A percentile compares a stretch with the other conserved stretches of the same genome.
Evolutionary conservation across 2,888 invertebrate genomes (phyloP).

Genomic region (Liopterus haemorrhoidalis): DNA sequence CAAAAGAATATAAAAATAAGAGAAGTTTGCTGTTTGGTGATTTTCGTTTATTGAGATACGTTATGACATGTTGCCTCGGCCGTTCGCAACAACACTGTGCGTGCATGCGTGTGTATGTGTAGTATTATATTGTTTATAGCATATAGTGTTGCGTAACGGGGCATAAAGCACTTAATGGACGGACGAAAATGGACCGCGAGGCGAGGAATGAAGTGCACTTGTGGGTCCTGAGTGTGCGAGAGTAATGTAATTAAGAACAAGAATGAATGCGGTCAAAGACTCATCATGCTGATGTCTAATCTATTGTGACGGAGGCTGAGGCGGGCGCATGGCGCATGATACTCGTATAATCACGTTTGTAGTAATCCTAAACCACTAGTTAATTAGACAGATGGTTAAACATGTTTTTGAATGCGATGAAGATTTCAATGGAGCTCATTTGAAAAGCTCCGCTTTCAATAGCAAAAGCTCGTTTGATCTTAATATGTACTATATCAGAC

Average conservation of each 20-base stretch:
- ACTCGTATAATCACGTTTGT: constrained; percentile 40
- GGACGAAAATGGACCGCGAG: constrained; percentile 13
- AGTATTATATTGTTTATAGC: too few species aligned
- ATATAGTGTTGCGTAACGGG: too few species aligned
- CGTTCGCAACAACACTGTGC: too few species aligned
- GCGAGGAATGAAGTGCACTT: constrained; percentile 13
- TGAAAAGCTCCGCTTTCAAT: constrained; percentile 39
- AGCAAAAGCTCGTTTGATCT: constrained; percentile 45
- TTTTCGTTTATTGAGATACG: too few species aligned
- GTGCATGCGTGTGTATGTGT: too few species aligned
- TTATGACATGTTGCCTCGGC: too few species aligned
- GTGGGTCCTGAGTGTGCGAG: constrained; percentile 14
- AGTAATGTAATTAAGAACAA: constrained; percentile 11
- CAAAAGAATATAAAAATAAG: too few species aligned
- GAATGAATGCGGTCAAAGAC: constrained; percentile 18
- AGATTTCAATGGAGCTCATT: constrained; percentile 40
- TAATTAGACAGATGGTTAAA: constrained; percentile 40
- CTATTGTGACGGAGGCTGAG: constrained; percentile 10
- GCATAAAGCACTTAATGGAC: too few species aligned
- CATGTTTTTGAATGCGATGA: constrained; percentile 40
- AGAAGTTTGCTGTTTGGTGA: too few species aligned
- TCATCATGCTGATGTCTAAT: not conserved
- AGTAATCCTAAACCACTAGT: constrained; percentile 40
- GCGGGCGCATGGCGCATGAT: constrained; percentile 34
- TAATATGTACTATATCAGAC: constrained; percentile 43